phyloP scores from a whole-genome alignment of 2,888 invertebrate genomes.

The Euplagia quadripunctaria region DNA sequence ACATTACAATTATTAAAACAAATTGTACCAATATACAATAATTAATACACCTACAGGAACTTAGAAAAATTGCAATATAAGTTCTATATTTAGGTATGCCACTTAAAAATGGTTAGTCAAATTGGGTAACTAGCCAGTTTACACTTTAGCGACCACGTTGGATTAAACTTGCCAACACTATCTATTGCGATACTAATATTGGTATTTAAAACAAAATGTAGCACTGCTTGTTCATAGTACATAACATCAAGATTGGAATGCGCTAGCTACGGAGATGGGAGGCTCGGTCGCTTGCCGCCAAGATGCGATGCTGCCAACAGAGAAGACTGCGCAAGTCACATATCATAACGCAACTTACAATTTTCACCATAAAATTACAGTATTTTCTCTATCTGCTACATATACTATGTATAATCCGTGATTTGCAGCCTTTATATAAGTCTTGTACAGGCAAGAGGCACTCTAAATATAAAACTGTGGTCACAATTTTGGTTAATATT shows the following conservation, averaged over 20 bases:
- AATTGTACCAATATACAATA: constrained; percentile 86
- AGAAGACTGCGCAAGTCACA: constrained; percentile 71
- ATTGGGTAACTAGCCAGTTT: constrained; percentile 68
- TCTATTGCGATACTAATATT: constrained; percentile 75
- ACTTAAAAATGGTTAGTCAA: constrained; percentile 80
- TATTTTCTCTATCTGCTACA: constrained; percentile 82
- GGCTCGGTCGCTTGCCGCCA: constrained; percentile 24
- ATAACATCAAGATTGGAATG: constrained; percentile 76
- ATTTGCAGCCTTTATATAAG: constrained; percentile 88
- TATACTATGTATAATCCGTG: constrained; percentile 86
- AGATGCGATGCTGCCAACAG: constrained; percentile 37
- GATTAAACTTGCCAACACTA: constrained; percentile 72
- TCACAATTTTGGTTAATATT: constrained; percentile 84
- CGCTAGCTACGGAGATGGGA: constrained; percentile 73
- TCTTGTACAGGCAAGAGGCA: constrained; percentile 89
- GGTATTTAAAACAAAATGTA: constrained; percentile 72
- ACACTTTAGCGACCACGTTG: constrained; percentile 58
- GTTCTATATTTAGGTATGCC: constrained; percentile 87
- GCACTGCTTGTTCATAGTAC: constrained; percentile 61
- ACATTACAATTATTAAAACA: constrained; percentile 83
- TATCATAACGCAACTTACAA: constrained; percentile 88
- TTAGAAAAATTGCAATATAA: constrained; percentile 87
- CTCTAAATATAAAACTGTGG: constrained; percentile 89
- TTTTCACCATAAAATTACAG: constrained; percentile 87
- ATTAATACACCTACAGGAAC: constrained; percentile 87